Evolutionary conservation across 2,888 invertebrate species (phyloP), one percentile per base, ranked within the genome.

Genomic region (Epistrophella euchroma): DNA sequence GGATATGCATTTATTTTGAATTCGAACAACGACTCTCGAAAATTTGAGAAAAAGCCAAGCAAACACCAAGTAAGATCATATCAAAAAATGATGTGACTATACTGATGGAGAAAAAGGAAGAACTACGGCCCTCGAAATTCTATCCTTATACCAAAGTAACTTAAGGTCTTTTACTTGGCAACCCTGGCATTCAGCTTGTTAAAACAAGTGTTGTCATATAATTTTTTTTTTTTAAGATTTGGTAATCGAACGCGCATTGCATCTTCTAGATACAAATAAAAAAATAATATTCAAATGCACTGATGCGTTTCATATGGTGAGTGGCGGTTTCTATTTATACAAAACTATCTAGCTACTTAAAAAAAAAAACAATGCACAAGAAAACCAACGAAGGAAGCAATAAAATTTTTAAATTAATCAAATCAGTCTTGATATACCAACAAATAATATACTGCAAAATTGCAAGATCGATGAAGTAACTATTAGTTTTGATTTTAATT

Each of bases 201-300:
- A 40, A n/a, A 62, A 70, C n/a, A 47, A 66, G 81, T 83, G 84
- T 72, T 80, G 84, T 85, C 84, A 73, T 76, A 66, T n/a, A 25
- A n/a, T 58, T 64, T 66, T 28, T 13, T 58, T 58, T 66, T n/a
- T 15, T 11, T 64, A 50, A 60, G 56, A 68, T 66, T 76, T 77
- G 17, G 71, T 52, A 60, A 72, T 50, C 56, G 66, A 76, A 74
- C 45, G 55, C 47, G 78, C 37, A 45, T 71, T 75, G 47, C 35
- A 32, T 19, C 64, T 79, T 35, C 70, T 43, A 43, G 35, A 70
- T 60, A 50, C 1, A 2, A 6, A 52, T 2, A 22, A 15, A 22
- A 60, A 35, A 77, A 40, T 9, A 40, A 40, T 40, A 70, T 64
- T 74, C 64, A 64, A 71, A 64, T 47, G 80, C 84, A 76, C 79